phyloP scores from a whole-genome alignment of 1,140 invertebrate species.

The Drosophila kepulauana region DNA sequence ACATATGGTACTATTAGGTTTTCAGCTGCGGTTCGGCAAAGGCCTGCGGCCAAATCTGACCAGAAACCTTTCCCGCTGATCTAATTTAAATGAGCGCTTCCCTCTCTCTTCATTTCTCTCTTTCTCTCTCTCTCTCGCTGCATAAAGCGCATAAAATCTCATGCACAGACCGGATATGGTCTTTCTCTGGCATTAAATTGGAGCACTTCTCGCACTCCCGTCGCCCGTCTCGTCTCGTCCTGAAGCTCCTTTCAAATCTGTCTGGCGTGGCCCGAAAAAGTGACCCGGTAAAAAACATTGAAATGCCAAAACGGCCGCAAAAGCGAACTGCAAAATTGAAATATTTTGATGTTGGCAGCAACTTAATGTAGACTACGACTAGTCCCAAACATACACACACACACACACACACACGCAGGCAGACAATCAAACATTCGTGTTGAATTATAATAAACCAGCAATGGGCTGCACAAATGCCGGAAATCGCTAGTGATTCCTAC shows the following conservation, averaged over 20 bases:
- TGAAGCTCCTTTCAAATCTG: not conserved
- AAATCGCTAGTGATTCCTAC: conserved; percentile 67
- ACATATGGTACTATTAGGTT: not conserved
- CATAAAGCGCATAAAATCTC: conserved; percentile 67
- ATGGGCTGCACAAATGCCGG: conserved; percentile 76
- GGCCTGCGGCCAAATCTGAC: conserved; percentile 25
- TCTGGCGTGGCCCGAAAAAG: conserved; percentile 14
- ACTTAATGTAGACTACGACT: conserved; percentile 56
- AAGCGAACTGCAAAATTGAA: conserved; percentile 79
- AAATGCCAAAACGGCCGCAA: conserved; percentile 73
- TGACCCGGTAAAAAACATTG: conserved; percentile 56
- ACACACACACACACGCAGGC: conserved; percentile 22
- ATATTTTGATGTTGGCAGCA: conserved; percentile 75
- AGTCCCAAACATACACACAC: conserved; percentile 29
- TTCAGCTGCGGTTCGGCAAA: conserved; percentile 18
- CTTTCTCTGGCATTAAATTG: conserved; percentile 65
- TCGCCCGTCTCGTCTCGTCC: not conserved
- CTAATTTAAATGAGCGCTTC: conserved; percentile 72
- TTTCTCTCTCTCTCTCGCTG: conserved; percentile 3
- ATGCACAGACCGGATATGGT: conserved; percentile 67
- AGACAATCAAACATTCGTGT: conserved; percentile 59
- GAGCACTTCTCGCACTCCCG: not conserved
- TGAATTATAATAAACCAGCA: conserved; percentile 82
- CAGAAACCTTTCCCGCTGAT: conserved; percentile 56
- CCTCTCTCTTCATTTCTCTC: not conserved